Base-by-base conservation (phyloP, 2,888 invertebrate species). In the Caradrina clavipalpis region DNA sequence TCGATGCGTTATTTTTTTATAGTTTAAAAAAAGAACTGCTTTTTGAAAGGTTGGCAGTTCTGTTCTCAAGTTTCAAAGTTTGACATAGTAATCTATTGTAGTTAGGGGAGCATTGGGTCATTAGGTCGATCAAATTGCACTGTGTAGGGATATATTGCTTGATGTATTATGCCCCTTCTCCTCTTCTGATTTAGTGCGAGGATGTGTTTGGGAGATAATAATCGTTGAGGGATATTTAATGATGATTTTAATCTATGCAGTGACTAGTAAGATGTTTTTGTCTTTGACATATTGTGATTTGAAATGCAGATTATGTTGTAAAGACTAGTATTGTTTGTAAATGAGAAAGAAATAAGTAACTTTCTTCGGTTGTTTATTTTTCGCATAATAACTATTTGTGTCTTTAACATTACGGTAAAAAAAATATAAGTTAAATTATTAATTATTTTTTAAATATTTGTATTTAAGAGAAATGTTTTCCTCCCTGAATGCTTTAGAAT, bases 41-140 rank as follows among this genome's bases (percentile, higher is more conserved):
- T 56, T 64, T 5, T 22, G 17, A 8, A 19, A 13, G 0, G 2
- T n/a, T n/a, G 49, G 1, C 13, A 17, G 11, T 42, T 56, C 42
- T 26, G 31, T 26, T 69, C n/a, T 51, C 8, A 19, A 0, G 26
- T 53, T 49, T 11, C 1, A 26, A 55, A 19, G 22, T 68, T 56
- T 55, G 50, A 55, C 49, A 57, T 31, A 56, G 21, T 57, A 15
- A 39, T 47, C 47, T 49, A 39, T 39, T 21, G 17, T 47, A 13
- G 15, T 3, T 26, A 53, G 6, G 5, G 11, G 51, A 26, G 49
- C 22, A 72, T 1, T 53, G 47, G 76, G 72, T 67, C 31, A 68
- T 17, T 19, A 35, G 66, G 74, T 19, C 21, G n/a, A 17, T 17
- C 3, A 11, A 17, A 64, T 55, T 65, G n/a, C 22, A 50, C 17